phyloP scores from a whole-genome alignment of 2,888 invertebrate species.

The Amaurobius ferox region DNA sequence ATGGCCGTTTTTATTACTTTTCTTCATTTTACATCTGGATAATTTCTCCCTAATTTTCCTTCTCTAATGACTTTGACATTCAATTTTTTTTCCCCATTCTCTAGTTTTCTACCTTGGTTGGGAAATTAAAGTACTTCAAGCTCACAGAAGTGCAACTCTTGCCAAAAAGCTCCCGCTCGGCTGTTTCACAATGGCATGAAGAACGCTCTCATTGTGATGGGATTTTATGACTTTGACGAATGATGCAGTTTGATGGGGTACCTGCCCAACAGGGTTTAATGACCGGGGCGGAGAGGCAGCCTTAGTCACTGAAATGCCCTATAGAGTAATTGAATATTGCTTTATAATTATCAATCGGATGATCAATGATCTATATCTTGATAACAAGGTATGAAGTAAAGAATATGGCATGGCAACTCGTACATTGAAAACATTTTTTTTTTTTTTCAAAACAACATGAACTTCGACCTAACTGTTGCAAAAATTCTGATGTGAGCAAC shows the following conservation, averaged over 20 bases:
- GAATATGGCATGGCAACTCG: too few species aligned
- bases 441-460: too few species aligned
- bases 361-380: too few species aligned
- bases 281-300: constrained; percentile 21
- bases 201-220: constrained; percentile 11
- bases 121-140: too few species aligned
- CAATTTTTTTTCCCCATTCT: not conserved
- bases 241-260: constrained; percentile 22
- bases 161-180: not conserved
- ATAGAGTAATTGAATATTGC: not conserved
- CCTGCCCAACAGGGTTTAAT: constrained; percentile 32
- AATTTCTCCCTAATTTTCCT: not conserved
- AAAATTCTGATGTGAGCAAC: too few species aligned
- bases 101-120: not conserved
- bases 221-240: constrained; percentile 45
- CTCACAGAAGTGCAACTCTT: too few species aligned
- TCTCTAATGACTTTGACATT: not conserved
- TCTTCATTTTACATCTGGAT: not conserved
- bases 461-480: too few species aligned
- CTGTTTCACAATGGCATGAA: not conserved
- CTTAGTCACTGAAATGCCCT: not conserved
- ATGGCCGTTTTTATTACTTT: not conserved
- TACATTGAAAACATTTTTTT: too few species aligned
- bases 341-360: not conserved
- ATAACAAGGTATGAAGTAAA: too few species aligned